Evolutionary conservation across 2,797 vertebrate species (phyloP).

Genomic region (Champsocephalus esox): DNA sequence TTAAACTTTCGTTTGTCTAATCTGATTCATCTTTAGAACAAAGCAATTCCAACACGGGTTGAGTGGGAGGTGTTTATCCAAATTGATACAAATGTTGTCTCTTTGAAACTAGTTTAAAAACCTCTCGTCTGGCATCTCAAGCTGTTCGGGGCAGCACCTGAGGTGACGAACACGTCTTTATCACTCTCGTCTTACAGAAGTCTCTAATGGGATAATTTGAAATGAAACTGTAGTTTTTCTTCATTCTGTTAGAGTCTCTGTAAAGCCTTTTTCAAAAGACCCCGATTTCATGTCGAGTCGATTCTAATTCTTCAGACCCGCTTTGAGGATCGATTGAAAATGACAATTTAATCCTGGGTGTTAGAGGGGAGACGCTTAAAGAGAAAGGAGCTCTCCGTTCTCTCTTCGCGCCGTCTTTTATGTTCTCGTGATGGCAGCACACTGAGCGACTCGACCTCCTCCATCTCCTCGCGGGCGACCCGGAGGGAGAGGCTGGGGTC

Average conservation of each 20-base stretch:
- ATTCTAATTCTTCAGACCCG: slow-evolving; percentile 19
- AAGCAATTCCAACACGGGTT: too few relatives aligned
- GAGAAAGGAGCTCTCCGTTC: slow-evolving; percentile 1
- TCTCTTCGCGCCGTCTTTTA: not conserved
- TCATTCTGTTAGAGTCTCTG: slow-evolving; percentile 16
- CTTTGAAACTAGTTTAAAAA: slow-evolving; percentile 8
- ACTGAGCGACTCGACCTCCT: slow-evolving; percentile 8
- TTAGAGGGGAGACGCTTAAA: slow-evolving; percentile 23
- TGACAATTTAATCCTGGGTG: slow-evolving; percentile 31
- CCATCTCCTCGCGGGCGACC: slow-evolving; percentile 20
- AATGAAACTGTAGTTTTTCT: slow-evolving; percentile 37
- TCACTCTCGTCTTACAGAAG: slow-evolving; percentile 9
- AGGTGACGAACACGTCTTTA: slow-evolving; percentile 17
- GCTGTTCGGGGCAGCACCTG: slow-evolving; percentile 1
- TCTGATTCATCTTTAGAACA: not conserved
- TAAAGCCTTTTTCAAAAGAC: slow-evolving; percentile 33
- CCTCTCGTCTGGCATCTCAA: not conserved
- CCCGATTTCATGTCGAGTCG: slow-evolving; percentile 32
- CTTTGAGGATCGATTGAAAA: slow-evolving; percentile 37
- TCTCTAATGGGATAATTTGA: slow-evolving; percentile 36
- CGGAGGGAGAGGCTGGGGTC: slow-evolving; percentile 5
- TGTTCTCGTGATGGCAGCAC: slow-evolving; percentile 14
- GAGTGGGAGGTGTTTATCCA: not conserved
- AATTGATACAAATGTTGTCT: not conserved
- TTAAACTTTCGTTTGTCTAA: too few relatives aligned